These are phyloP conservation scores for Panagrolaimus sp. DNA, from an alignment of 1,140 invertebrate species.

Conservation along the genomic window DNA sequence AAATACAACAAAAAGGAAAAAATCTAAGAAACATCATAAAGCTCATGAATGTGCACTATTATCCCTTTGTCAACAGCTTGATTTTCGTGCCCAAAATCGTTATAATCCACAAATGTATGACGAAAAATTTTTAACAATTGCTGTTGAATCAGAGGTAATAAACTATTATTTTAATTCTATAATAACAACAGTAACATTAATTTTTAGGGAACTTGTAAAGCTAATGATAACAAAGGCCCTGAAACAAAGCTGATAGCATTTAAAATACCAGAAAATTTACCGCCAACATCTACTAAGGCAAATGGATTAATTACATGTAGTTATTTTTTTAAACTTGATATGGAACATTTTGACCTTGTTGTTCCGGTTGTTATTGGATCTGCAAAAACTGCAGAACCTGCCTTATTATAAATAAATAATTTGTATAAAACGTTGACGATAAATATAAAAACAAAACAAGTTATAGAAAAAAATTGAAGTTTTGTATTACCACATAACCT, in stretches of 20 bases:
- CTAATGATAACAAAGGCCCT: constrained; percentile 30
- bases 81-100: constrained; percentile 31
- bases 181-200: not conserved
- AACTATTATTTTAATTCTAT: not conserved
- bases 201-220: constrained; percentile 44
- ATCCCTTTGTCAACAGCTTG: constrained; percentile 40
- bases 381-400: constrained; percentile 20
- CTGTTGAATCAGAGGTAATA: constrained; percentile 37
- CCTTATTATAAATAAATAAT: too few relatives aligned
- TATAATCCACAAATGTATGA: constrained; percentile 13
- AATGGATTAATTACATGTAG: constrained; percentile 35
- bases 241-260: constrained; percentile 37
- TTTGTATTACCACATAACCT: too few relatives aligned
- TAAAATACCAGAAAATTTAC: constrained; percentile 29
- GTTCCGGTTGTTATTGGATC: constrained; percentile 44
- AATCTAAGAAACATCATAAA: constrained; percentile 19
- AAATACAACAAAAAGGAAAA: constrained; percentile 36
- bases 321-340: constrained; percentile 45
- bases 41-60: constrained; percentile 37
- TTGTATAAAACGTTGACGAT: too few relatives aligned
- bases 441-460: too few relatives aligned
- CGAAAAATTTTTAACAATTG: constrained; percentile 39
- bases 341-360: constrained; percentile 47
- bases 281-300: constrained; percentile 42
- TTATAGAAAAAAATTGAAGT: too few relatives aligned